Percentiles rank a stretch among this genome's conserved stretches.
phyloP scores from a whole-genome alignment of 2,113 vertebrate species.

The Gambusia affinis region DNA sequence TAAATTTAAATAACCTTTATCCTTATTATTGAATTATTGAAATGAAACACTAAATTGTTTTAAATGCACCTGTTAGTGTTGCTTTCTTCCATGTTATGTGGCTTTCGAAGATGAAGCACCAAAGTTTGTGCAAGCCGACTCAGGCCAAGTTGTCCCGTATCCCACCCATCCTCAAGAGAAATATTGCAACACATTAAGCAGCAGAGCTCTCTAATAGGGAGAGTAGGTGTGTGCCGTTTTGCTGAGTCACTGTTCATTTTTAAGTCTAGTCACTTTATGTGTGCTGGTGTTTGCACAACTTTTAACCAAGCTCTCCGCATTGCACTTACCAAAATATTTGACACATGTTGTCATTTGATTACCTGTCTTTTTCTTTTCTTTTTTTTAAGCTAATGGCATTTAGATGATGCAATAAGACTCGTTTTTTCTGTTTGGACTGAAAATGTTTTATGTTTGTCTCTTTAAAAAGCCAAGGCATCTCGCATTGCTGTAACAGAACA shows the following conservation, averaged over 20 bases:
- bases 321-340: constrained; percentile 76
- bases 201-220: constrained; percentile 2
- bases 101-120: constrained; percentile 33
- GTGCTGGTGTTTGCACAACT: constrained; percentile 61
- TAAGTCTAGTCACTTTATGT: constrained; percentile 49
- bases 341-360: constrained; percentile 69
- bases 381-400: constrained; percentile 67
- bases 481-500: constrained; percentile 62
- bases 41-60: neutral
- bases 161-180: neutral
- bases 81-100: constrained; percentile 22
- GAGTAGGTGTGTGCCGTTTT: constrained; percentile 5
- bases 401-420: constrained; percentile 78
- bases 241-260: constrained; percentile 43
- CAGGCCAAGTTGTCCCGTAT: constrained; percentile 23
- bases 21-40: neutral
- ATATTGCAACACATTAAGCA: constrained; percentile 14
- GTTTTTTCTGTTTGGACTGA: constrained; percentile 46
- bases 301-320: constrained; percentile 64
- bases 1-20: neutral
- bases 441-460: constrained; percentile 52
- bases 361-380: constrained; percentile 1
- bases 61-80: neutral
- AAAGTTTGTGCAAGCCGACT: constrained; percentile 45
- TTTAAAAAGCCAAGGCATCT: constrained; percentile 72